A percentile compares a stretch with the other conserved stretches of the same genome.
Evolutionary conservation across 37 sponge, comb jelly and placozoan genomes (phyloP).

Genomic region (Ianthella basta): DNA sequence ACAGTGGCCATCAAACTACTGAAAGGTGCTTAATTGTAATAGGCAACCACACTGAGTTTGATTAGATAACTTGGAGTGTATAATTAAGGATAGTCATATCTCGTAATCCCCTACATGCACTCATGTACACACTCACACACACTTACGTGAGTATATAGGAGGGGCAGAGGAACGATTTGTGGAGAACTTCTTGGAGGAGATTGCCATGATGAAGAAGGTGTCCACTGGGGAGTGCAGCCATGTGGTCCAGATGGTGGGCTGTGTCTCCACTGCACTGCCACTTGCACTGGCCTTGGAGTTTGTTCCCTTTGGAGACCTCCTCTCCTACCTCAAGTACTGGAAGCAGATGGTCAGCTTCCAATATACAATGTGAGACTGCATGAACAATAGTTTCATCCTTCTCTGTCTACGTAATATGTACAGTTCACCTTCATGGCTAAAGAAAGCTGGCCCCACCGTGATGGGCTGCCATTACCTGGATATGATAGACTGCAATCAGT

Average conservation of each 20-base stretch:
- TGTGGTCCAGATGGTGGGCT: conserved; percentile 79
- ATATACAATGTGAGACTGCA: too few species aligned
- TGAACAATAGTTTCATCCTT: too few species aligned
- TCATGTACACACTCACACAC: conserved; percentile 16
- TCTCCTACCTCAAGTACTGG: conserved; percentile 45
- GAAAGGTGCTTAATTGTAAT: too few species aligned
- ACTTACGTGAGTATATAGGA: conserved; percentile 14
- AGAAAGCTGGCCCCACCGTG: too few species aligned
- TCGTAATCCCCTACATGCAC: too few species aligned
- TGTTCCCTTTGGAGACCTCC: conserved; percentile 58
- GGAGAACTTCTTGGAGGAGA: conserved; percentile 59
- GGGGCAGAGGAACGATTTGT: conserved; percentile 22
- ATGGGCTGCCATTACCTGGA: too few species aligned
- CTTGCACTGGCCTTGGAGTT: conserved; percentile 63
- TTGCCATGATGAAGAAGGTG: conserved; percentile 76
- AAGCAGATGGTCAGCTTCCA: conserved; percentile 22
- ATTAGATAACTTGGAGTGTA: too few species aligned
- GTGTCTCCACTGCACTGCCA: conserved; percentile 58
- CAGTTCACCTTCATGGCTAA: too few species aligned
- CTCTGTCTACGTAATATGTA: too few species aligned
- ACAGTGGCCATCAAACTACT: conserved; percentile 69
- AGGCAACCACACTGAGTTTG: too few species aligned
- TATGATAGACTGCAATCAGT: too few species aligned
- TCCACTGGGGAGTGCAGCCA: conserved; percentile 29
- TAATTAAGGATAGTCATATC: too few species aligned